Base-by-base conservation (phyloP, 2,797 vertebrate species). In the Tragelaphus eurycerus region DNA sequence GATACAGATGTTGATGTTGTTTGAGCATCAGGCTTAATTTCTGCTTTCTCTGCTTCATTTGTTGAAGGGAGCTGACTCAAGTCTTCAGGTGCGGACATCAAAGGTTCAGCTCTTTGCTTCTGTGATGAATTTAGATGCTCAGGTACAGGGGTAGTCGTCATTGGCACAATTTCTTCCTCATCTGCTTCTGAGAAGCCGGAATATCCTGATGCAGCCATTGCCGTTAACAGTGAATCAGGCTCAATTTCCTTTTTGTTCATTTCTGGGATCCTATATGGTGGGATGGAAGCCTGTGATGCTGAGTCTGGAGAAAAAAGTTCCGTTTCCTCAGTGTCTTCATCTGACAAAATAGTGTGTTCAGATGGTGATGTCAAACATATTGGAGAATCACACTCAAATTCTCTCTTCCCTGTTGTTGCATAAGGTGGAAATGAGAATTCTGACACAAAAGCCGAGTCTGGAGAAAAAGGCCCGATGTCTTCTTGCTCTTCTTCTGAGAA, bases 231-330 rank as follows among this genome's bases (percentile, higher is more conserved):
- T 3, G 43, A 67, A 29, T 92, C 86, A 50, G 55, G 71, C 82
- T 96, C 91, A n/a, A 25, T 48, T 52, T 96, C 89, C 14, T 34
- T 90, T 88, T 48, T 67, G 43, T 95, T 94, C 93, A 81, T 86
- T 76, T 95, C 96, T 92, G 90, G n/a, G n/a, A 86, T 84, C 93
- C 52, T 97, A 9, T 97, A 98, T 6, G 97, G 97, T 59, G 98
- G 96, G 59, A 98, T 50, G 52, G 98, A 98, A 95, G 97, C 85
- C 83, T 97, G 96, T 23, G 98, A 98, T 48, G 92, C 96, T 34
- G 97, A 98, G 55, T 98, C 98, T 96, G 98, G 97, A 90, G 96
- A 98, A 89, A 97, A 98, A 74, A 97, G 84, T 15, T 74, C 98
- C 6, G 6, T 31, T 67, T 98, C 98, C 89, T 98, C 98, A 3